Evolutionary conservation across 2,113 vertebrate species (phyloP), one percentile per base, ranked within the genome.

Genomic region (Pomatorhinus ruficollis): DNA sequence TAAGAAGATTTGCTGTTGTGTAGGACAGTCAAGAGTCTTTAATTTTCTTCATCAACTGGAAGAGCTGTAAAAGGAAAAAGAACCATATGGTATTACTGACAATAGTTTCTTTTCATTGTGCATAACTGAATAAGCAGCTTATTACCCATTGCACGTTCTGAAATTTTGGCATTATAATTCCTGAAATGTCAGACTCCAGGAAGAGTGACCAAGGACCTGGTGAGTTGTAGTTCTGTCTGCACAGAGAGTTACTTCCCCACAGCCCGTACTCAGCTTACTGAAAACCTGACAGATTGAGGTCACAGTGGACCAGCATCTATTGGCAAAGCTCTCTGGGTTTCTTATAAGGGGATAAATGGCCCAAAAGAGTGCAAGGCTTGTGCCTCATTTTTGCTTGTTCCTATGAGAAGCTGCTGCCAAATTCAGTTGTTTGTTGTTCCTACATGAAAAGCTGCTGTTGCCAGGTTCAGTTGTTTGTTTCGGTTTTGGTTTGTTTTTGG

Each of bases 361-460:
- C 9, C 49, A 69, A 80, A 90, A 90, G 71, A 83, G 70, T 0
- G 0, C 66, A 83, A 74, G 66, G 17, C 54, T 86, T 74, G 85
- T 93, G 63, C 54, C 75, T 93, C 20, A 12, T 76, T 92, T 93
- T 76, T 2, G 1, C 40, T 76, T 76, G 54, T 54, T 4, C 31
- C 78, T 91, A 80, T 5, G 1, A 83, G 85, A 92, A 88, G 75
- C 57, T 90, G 75, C 78, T 93, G 79, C 82, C 75, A 94, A 94
- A 75, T 83, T 90, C 59, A 88, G n/a, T 72, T 83, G 78, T 10
- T 83, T 45, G 11, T 60, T 83, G 45, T 54, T 5, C 40, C 65
- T 93, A 80, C 39, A 31, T 37, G 31, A 90, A 87, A 95, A 92
- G 75, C 35, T 92, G 57, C 53, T 93, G 45, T 87, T 96, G 53